Evolutionary conservation across 2,113 vertebrate species (phyloP), one percentile per base, ranked within the genome.

Genomic region (Erythrocercus mccallii): DNA sequence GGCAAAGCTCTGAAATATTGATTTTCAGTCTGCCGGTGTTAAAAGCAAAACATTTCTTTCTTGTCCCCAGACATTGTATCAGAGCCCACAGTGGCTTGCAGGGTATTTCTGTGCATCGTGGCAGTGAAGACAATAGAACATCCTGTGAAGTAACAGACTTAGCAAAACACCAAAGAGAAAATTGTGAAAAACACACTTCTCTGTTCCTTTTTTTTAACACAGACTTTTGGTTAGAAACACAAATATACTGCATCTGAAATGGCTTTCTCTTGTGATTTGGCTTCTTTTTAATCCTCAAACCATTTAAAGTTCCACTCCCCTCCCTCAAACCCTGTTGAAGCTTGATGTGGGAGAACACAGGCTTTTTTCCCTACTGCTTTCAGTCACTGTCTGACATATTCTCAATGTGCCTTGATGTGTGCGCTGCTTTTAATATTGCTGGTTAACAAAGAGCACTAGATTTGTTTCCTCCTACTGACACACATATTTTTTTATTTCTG

Each of bases 131-230:
- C 95, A 97, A 94, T 88, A 86, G 86, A 92, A 96, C 95, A 96
- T 97, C 94, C 96, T 95, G 94, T 95, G 90, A 96, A 96, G 72
- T 65, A 92, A 94, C 69, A 84, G 82, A 57, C 64, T 74, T 68
- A 93, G 88, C 76, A 96, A 95, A 96, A 96, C 92, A 96, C 77
- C 88, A 94, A 64, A 90, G 86, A 93, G 68, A 95, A 93, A 93
- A 95, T 88, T 24, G 47, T 93, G 93, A 95, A 96, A 97, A 94
- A 95, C 87, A 93, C 88, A 88, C 86, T 78, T 92, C 72, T 94
- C 80, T 88, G 69, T 93, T 95, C 82, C 65, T 40, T 95, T 91
- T 95, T 81, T 50, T 68, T 0, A 68, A 68, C 44, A 76, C 56
- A 92, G 92, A 53, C 69, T 81, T 92, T 60, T 92, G 80, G 72